These are phyloP conservation scores for Mus pahari DNA, from an alignment of 2,113 vertebrate species.

Conservation along the genomic window DNA sequence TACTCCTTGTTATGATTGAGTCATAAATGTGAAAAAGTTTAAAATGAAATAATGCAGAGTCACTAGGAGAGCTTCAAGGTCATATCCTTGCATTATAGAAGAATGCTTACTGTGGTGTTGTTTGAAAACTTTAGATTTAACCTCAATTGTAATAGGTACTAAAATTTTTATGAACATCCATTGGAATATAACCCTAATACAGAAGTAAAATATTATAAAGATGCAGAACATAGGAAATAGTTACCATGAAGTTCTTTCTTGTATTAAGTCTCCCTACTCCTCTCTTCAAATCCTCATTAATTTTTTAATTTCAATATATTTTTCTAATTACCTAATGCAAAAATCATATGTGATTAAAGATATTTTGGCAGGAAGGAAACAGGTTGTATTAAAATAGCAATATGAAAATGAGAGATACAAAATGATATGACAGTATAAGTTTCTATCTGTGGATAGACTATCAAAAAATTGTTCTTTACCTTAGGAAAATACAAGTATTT, in stretches of 20 bases:
- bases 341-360: background rate
- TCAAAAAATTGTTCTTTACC: background rate
- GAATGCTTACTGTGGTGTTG: background rate
- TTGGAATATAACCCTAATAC: slow-evolving; percentile 2
- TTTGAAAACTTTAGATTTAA: slow-evolving; percentile 49
- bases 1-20: background rate
- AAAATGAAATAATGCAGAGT: slow-evolving; percentile 28
- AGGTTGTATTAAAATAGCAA: background rate
- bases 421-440: background rate
- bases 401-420: background rate
- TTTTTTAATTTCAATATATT: slow-evolving; percentile 13
- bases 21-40: background rate
- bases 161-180: background rate
- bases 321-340: slow-evolving; percentile 41
- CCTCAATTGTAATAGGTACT: slow-evolving; percentile 10
- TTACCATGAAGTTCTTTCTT: slow-evolving; percentile 7
- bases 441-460: background rate
- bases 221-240: background rate
- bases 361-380: slow-evolving; percentile 35
- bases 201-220: background rate
- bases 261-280: background rate
- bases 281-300: background rate
- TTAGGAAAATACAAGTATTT: background rate
- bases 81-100: background rate
- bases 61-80: background rate